phyloP scores from a whole-genome alignment of 2,797 vertebrate species.

The Aeoliscus strigatus region DNA sequence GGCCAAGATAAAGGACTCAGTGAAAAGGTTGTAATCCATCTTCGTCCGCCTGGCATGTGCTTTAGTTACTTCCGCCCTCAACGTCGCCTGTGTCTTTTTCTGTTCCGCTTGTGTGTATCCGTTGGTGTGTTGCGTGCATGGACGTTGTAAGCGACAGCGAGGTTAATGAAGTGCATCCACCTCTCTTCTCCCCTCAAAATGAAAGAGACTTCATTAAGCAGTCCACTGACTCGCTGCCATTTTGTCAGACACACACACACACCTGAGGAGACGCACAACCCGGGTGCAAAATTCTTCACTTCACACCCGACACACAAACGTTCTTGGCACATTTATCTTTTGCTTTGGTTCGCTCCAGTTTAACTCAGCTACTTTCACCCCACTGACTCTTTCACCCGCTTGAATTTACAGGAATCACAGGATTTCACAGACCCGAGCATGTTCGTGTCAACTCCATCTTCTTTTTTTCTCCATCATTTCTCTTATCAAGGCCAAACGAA shows the following conservation, averaged over 20 bases:
- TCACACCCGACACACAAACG: too few relatives aligned
- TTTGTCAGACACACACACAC: constrained; percentile 12
- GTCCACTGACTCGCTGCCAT: constrained; percentile 26
- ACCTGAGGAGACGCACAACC: too few relatives aligned
- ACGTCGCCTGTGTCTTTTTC: constrained; percentile 50
- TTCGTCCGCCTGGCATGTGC: constrained; percentile 69
- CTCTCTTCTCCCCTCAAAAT: constrained; percentile 47
- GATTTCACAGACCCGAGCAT: too few relatives aligned
- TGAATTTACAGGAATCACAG: neutral
- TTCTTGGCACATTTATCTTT: too few relatives aligned
- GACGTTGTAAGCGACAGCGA: constrained; percentile 35
- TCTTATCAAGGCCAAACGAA: too few relatives aligned
- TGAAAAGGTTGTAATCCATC: constrained; percentile 76
- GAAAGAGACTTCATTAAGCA: constrained; percentile 57
- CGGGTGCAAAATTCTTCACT: too few relatives aligned
- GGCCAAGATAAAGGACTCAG: constrained; percentile 59
- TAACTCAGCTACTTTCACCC: too few relatives aligned
- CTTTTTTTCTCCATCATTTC: too few relatives aligned
- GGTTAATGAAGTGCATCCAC: constrained; percentile 76
- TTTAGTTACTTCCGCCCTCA: constrained; percentile 61
- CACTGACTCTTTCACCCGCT: neutral
- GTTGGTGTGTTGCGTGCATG: constrained; percentile 4
- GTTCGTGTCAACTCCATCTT: too few relatives aligned
- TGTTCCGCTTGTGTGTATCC: constrained; percentile 27
- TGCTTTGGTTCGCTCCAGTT: too few relatives aligned